Base-by-base conservation (phyloP, 2,113 vertebrate species). In the Cricetomys ansorgei region DNA sequence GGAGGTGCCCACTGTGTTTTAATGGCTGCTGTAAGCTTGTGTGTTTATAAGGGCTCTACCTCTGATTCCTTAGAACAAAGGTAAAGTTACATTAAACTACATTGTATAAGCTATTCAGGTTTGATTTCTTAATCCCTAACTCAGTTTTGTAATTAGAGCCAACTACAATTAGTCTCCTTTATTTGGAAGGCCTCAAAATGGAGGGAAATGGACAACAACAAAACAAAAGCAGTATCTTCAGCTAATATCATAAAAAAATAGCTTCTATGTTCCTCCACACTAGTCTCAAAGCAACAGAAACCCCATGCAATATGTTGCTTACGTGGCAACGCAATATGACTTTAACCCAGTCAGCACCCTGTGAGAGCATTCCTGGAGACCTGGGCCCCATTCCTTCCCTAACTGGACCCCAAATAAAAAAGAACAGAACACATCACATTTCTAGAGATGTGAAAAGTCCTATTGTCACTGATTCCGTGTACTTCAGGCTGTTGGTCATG, bases 71-170 rank as follows among this genome's bases (percentile, higher is more conserved):
- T 88, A 50, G 64, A 81, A 88, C 80, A 95, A 95, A 95, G 48
- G 57, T 70, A 92, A 94, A 89, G 7, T 96, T 92, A 89, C 50
- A 75, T 97, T 89, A 76, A 88, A 91, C n/a, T 95, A 29, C 45
- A 75, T 89, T 91, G 43, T n/a, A 34, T 72, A 86, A 95, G 67
- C n/a, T 90, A 29, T 90, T 90, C 50, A 65, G 21, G 29, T 37
- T 94, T 96, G 87, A 85, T 37, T 72, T 76, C 23, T 57, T 72
- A 94, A 81, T 92, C 6, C 8, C 29, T 94, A 92, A 76, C 25
- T 94, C 45, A 72, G 1, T 87, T 95, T 95, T 94, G 25, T 57
- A 91, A 93, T 92, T 43, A 67, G 34, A 93, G 40, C 21, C 31
- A 85, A 12, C 50, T 81, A 92, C 50, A 55, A 91, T 31, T 93